Evolutionary conservation across 2,888 invertebrate species (phyloP), one percentile per base, ranked within the genome.

Genomic region (Drosophila birchii): DNA sequence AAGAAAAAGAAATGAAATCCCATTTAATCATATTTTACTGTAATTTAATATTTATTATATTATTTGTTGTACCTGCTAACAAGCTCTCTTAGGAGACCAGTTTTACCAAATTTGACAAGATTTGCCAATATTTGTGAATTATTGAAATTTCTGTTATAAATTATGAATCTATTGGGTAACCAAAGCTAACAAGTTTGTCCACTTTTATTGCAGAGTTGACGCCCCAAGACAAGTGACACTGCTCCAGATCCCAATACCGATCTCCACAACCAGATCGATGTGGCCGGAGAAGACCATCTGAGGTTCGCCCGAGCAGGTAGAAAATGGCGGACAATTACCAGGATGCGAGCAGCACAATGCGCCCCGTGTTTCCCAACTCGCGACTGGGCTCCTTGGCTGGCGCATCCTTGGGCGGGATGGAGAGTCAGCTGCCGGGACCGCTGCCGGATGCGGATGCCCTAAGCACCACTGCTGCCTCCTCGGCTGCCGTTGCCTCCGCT

Each of bases 361-460:
- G 92, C 74, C 88, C 92, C 67, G 92, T 85, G 56, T 92, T 92
- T 79, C 92, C 92, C 76, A 92, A 92, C 69, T 92, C 92, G 53
- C 89, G 92, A 43, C 88, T 92, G 64, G 91, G 90, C 49, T 91
- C 92, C 58, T 67, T 91, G 68, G 79, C 91, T 29, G 64, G 64
- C n/a, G 23, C 34, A 34, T 49, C 49, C 18, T 18, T 58, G 58
- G 60, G 59, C 23, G 20, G 59, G 32, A 39, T 34, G 18, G 78
- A 81, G 67, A 82, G 81, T 64, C 91, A 91, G 63, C 58, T 91
- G 78, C 73, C 85, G 39, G 82, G 69, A 16, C 57, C 90, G 34
- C 88, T 90, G 45, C 16, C 5, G 23, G 68, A 67, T 38, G 20
- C 43, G 36, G 64, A 51, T 20, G 43, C 43, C 43, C 53, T 68